These are phyloP conservation scores for Drosophila saltans DNA, from an alignment of 1,140 invertebrate species.

Conservation along the genomic window DNA sequence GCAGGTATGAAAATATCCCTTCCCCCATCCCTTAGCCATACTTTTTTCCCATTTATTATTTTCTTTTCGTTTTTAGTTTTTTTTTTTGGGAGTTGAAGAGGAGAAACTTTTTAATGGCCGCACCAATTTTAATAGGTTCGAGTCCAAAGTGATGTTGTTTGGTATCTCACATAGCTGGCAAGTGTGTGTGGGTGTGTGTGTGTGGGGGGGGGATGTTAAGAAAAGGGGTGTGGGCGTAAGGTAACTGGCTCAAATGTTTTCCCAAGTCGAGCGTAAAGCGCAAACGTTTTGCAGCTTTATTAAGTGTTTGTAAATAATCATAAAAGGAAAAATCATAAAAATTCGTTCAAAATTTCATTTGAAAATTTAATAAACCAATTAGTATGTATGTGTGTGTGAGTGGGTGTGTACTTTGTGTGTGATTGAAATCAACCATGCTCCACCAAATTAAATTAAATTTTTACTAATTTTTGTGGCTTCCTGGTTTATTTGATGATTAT, in stretches of 20 bases:
- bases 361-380: slow-evolving; percentile 4
- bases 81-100: slow-evolving; percentile 17
- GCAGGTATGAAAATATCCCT: slow-evolving; percentile 24
- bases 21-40: background rate
- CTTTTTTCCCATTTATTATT: background rate
- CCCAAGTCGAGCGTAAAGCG: slow-evolving; percentile 50
- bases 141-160: slow-evolving; percentile 10
- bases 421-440: too few relatives aligned
- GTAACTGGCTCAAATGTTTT: slow-evolving; percentile 46
- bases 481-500: too few relatives aligned
- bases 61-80: background rate
- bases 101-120: slow-evolving; percentile 77
- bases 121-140: slow-evolving; percentile 65
- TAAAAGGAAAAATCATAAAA: background rate
- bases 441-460: too few relatives aligned
- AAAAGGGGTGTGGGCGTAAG: background rate
- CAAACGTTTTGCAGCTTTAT: slow-evolving; percentile 56
- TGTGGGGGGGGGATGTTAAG: background rate
- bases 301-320: slow-evolving; percentile 49
- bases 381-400: background rate
- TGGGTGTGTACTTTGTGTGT: too few relatives aligned
- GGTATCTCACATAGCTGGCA: background rate
- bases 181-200: slow-evolving; percentile 3
- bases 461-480: too few relatives aligned
- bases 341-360: background rate